Evolutionary conservation across 2,113 vertebrate genomes (phyloP).

Genomic region (Myrmecophaga tridactyla): DNA sequence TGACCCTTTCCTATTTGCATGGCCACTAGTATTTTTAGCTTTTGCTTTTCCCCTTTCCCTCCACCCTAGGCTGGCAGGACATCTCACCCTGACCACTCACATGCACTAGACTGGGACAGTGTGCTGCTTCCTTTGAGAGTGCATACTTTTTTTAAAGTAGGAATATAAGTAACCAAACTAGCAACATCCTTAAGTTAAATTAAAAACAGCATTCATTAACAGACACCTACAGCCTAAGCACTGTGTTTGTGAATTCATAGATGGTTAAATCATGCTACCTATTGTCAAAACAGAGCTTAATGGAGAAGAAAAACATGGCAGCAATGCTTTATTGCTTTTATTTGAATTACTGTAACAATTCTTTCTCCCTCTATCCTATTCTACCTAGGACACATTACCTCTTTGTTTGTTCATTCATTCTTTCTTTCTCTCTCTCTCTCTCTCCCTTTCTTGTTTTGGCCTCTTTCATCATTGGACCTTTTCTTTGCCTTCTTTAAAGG

Average conservation of each 20-base stretch:
- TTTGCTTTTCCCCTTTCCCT: background rate
- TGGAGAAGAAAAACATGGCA: background rate
- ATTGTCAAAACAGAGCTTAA: constrained; percentile 19
- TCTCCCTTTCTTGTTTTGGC: background rate
- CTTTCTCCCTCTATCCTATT: background rate
- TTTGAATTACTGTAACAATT: constrained; percentile 2
- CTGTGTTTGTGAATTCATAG: background rate
- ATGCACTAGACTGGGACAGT: background rate
- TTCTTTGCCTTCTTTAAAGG: background rate
- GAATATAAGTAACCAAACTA: constrained; percentile 4
- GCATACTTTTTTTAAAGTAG: constrained; percentile 2
- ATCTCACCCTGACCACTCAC: background rate
- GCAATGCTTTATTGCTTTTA: constrained; percentile 12
- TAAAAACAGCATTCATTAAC: constrained; percentile 11
- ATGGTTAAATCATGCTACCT: constrained; percentile 20
- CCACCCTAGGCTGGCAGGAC: background rate
- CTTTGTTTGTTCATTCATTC: background rate
- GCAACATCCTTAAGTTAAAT: constrained; percentile 5
- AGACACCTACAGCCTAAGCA: background rate
- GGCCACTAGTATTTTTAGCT: background rate
- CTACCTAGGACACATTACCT: background rate
- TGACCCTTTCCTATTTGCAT: background rate
- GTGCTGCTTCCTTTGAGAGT: background rate
- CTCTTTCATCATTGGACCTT: background rate
- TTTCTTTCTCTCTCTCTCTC: background rate